Percentiles rank a stretch among this genome's conserved stretches.
These are phyloP conservation scores for Eupithecia exiguata DNA, from an alignment of 2,888 invertebrate genomes.

Conservation along the genomic window DNA sequence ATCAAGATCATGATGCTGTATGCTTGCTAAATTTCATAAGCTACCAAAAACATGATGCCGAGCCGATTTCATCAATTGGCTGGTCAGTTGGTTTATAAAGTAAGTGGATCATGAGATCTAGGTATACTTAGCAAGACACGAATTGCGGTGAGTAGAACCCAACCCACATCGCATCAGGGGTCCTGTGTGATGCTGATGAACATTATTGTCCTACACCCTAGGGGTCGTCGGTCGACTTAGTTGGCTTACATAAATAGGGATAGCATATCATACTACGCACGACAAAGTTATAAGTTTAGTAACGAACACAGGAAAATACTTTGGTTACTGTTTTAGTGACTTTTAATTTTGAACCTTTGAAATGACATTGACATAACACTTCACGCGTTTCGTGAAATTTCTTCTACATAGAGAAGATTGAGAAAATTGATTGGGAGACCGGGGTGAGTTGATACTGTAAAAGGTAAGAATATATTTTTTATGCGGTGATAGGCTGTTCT, in stretches of 20 bases:
- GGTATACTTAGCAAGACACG: slow-evolving; percentile 7
- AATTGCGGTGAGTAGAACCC: slow-evolving; percentile 20
- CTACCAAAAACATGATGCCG: neutral
- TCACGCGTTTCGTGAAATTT: no score
- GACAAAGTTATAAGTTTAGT: slow-evolving; percentile 20
- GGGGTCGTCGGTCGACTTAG: slow-evolving; percentile 19
- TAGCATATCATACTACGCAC: neutral
- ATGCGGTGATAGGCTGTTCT: no score
- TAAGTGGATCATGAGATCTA: neutral
- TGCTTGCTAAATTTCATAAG: neutral
- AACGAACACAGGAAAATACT: neutral
- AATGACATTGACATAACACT: no score
- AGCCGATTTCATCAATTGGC: neutral
- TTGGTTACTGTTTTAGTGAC: neutral
- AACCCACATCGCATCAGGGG: slow-evolving; percentile 12
- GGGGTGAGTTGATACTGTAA: no score
- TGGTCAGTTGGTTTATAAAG: neutral
- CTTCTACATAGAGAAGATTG: no score
- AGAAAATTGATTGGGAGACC: no score
- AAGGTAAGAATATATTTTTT: no score
- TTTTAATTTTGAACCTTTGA: neutral
- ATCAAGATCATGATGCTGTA: neutral
- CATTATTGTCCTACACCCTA: slow-evolving; percentile 26
- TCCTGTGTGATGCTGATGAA: slow-evolving; percentile 24
- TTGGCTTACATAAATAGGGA: slow-evolving; percentile 22